phyloP scores from a whole-genome alignment of 2,888 invertebrate species.

The Synanthedon myopaeformis region DNA sequence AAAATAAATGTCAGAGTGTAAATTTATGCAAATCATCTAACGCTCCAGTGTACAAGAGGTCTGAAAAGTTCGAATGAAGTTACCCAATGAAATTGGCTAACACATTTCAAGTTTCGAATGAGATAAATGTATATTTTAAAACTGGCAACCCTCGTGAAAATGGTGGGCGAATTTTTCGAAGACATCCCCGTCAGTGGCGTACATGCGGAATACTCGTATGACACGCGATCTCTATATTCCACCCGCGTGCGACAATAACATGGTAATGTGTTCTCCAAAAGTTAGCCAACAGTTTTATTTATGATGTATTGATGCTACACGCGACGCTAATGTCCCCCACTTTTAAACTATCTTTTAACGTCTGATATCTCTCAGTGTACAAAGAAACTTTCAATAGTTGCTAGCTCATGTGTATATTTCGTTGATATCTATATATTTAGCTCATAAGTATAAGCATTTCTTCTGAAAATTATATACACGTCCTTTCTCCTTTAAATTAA shows the following conservation, averaged over 20 bases:
- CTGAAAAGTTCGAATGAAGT: no score
- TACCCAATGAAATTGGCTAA: neutral
- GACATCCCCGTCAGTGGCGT: neutral
- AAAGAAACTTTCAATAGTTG: no score
- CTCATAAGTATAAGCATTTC: no score
- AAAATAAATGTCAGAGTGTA: no score
- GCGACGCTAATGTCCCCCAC: conserved; percentile 29
- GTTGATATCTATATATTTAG: no score
- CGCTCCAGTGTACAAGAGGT: no score
- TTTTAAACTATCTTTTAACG: conserved; percentile 16
- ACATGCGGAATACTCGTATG: conserved; percentile 1
- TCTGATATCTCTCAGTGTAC: no score
- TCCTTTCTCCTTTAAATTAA: no score
- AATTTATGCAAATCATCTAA: no score
- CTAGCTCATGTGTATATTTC: no score
- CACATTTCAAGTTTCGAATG: neutral
- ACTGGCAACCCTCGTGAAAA: neutral
- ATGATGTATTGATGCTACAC: conserved; percentile 31
- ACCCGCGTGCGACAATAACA: conserved; percentile 24
- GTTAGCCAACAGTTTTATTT: conserved; percentile 20
- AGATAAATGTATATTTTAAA: neutral
- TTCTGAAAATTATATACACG: no score
- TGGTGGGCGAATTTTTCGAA: neutral
- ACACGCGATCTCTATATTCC: conserved; percentile 20
- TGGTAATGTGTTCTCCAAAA: conserved; percentile 19